Conservation (phyloP, 2,113 vertebrate species). For the Spea multiplicata region DNA sequence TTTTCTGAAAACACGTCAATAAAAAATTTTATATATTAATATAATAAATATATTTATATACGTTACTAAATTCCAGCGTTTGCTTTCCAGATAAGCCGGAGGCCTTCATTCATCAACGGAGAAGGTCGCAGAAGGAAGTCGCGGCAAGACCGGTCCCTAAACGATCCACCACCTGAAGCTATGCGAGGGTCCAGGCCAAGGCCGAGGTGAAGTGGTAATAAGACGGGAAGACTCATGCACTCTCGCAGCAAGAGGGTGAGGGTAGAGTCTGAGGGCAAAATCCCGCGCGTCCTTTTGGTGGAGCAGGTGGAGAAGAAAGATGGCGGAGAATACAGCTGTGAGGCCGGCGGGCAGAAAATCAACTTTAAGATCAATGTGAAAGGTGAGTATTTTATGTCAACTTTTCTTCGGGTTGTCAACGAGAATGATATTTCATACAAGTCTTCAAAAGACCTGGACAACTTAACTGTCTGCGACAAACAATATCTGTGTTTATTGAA, state of each 20-base stretch:
- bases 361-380: slow-evolving; percentile 62
- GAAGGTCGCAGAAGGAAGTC: slow-evolving; percentile 39
- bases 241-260: slow-evolving; percentile 60
- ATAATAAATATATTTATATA: no score
- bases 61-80: no score
- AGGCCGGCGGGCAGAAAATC: slow-evolving; percentile 70
- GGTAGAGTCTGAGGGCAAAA: slow-evolving; percentile 54
- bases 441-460: no score
- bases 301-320: slow-evolving; percentile 69
- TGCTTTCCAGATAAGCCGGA: no score
- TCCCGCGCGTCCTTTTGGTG: slow-evolving; percentile 63
- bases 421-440: no score
- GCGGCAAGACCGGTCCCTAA: slow-evolving; percentile 54
- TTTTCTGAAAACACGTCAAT: no score
- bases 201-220: slow-evolving; percentile 57
- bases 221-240: slow-evolving; percentile 54
- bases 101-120: slow-evolving; percentile 46
- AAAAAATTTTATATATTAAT: no score
- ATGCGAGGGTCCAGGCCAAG: slow-evolving; percentile 54
- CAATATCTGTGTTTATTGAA: no score
- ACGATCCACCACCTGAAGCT: slow-evolving; percentile 67
- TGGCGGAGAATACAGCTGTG: slow-evolving; percentile 74
- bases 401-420: no score
- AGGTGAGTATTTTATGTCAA: slow-evolving; percentile 55
- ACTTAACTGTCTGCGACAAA: no score